A percentile compares a stretch with the other conserved stretches of the same genome.
phyloP scores from a whole-genome alignment of 2,113 vertebrate species.

The Galemys pyrenaicus region DNA sequence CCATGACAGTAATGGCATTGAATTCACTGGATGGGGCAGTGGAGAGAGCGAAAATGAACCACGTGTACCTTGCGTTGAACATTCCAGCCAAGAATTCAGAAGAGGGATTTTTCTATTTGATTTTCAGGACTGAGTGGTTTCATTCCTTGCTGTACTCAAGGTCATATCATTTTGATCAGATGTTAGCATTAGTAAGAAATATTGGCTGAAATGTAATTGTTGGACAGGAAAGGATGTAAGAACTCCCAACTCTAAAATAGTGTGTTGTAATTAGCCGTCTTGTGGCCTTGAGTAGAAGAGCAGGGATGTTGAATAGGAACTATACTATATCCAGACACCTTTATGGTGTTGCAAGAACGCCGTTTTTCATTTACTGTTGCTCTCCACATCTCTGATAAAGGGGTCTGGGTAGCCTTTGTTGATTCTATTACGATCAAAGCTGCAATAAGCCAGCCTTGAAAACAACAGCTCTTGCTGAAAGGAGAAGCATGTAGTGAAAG shows the following conservation, averaged over 20 bases:
- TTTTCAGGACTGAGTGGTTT: slow-evolving; percentile 63
- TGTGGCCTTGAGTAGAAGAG: slow-evolving; percentile 18
- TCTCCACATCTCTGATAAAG: not conserved
- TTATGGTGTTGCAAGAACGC: not conserved
- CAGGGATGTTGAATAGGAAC: slow-evolving; percentile 18
- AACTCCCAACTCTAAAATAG: slow-evolving; percentile 68
- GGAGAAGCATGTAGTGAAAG: not conserved
- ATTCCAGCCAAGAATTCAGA: not conserved
- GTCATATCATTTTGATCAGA: slow-evolving; percentile 38
- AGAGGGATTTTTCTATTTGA: not conserved
- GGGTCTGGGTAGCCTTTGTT: not conserved
- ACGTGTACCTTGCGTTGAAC: not conserved
- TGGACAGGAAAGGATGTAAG: slow-evolving; percentile 57
- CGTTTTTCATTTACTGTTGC: slow-evolving; percentile 36
- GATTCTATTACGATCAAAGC: slow-evolving; percentile 63
- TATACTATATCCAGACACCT: slow-evolving; percentile 20
- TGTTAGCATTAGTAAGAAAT: slow-evolving; percentile 69
- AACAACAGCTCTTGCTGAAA: not conserved
- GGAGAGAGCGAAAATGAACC: not conserved
- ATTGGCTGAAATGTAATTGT: slow-evolving; percentile 69
- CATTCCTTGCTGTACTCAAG: slow-evolving; percentile 37
- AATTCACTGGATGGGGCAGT: not conserved
- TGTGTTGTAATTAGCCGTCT: slow-evolving; percentile 71
- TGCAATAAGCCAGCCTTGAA: not conserved
- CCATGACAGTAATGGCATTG: not conserved